Evolutionary conservation across 2,797 vertebrate species (phyloP).

Genomic region (Cynopterus sphinx): DNA sequence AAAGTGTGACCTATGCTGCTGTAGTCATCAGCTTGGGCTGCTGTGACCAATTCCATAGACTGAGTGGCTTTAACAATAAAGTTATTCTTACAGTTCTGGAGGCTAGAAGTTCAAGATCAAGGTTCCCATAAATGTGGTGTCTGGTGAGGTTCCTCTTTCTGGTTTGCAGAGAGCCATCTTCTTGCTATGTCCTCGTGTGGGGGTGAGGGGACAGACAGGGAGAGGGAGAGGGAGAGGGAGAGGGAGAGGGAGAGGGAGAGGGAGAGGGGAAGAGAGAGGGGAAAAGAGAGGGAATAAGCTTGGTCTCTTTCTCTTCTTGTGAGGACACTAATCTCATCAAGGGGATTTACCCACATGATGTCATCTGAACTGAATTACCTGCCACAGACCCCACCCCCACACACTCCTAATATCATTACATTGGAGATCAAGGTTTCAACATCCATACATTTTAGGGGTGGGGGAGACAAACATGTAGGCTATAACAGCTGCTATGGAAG

Average conservation of each 20-base stretch:
- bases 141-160: background rate
- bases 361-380: background rate
- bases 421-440: background rate
- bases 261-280: background rate
- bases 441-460: background rate
- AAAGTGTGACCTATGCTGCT: background rate
- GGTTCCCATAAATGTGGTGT: background rate
- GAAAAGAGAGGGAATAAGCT: background rate
- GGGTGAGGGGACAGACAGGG: too few relatives aligned
- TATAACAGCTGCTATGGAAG: background rate
- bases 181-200: background rate
- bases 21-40: background rate
- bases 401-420: background rate
- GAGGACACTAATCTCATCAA: background rate
- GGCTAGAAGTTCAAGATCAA: background rate
- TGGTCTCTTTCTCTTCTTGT: background rate
- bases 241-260: too few relatives aligned
- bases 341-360: background rate
- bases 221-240: too few relatives aligned
- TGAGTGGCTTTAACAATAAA: background rate
- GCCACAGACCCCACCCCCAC: background rate
- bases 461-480: background rate
- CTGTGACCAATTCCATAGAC: background rate
- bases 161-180: background rate
- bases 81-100: background rate